A percentile compares a stretch with the other conserved stretches of the same genome.
phyloP scores from a whole-genome alignment of 2,113 vertebrate species.

The Paracanthobrama guichenoti region DNA sequence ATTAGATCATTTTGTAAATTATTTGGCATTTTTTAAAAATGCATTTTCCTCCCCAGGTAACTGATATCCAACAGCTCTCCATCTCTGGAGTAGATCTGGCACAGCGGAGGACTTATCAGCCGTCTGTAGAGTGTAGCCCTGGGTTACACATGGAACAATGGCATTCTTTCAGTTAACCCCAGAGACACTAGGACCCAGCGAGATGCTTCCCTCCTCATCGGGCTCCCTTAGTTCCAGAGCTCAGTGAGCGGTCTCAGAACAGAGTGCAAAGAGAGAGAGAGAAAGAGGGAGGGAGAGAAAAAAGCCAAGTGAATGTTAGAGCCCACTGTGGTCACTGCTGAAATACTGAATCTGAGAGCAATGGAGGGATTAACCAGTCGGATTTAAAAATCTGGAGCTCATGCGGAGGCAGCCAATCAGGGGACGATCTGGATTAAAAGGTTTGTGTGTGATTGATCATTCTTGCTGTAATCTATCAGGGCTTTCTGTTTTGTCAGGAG shows the following conservation, averaged over 20 bases:
- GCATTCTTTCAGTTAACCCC: constrained; percentile 56
- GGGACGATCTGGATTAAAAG: constrained; percentile 71
- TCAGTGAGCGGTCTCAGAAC: constrained; percentile 62
- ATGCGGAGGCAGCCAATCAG: constrained; percentile 68
- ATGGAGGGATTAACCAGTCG: constrained; percentile 68
- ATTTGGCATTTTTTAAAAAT: not conserved
- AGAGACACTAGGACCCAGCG: constrained; percentile 75
- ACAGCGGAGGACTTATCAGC: constrained; percentile 3
- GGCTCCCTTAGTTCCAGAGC: constrained; percentile 70
- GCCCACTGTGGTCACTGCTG: constrained; percentile 64
- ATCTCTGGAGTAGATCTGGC: not conserved
- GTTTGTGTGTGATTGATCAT: constrained; percentile 67
- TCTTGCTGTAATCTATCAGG: constrained; percentile 61
- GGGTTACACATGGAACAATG: constrained; percentile 49
- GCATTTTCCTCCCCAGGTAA: not conserved
- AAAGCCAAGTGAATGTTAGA: constrained; percentile 67
- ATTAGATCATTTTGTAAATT: not conserved
- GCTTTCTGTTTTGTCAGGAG: constrained; percentile 54
- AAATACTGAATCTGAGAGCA: constrained; percentile 61
- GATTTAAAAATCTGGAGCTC: constrained; percentile 69
- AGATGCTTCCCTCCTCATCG: constrained; percentile 56
- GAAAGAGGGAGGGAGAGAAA: constrained; percentile 50
- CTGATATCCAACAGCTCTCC: not conserved
- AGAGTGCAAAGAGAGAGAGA: constrained; percentile 56
- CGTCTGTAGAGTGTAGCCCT: constrained; percentile 15